Evolutionary conservation across 2,113 vertebrate species (phyloP).

Genomic region (Gavia stellata): DNA sequence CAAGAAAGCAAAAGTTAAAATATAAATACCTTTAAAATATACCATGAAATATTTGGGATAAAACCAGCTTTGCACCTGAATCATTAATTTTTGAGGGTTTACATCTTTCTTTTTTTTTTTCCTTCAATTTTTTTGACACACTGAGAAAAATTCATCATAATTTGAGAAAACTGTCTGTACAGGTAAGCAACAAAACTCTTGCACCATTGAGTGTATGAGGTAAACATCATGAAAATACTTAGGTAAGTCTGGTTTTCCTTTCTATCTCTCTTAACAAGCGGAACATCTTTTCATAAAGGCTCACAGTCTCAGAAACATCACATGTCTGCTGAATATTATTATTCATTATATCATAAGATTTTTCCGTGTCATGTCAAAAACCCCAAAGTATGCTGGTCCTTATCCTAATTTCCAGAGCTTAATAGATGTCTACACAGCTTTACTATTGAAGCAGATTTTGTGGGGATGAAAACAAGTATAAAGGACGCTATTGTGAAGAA

Average conservation of each 20-base stretch:
- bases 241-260: not conserved
- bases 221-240: not conserved
- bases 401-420: slow-evolving; percentile 2
- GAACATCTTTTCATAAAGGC: not conserved
- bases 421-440: not conserved
- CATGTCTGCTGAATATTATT: not conserved
- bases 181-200: not conserved
- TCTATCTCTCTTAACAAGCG: not conserved
- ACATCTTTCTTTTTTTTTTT: not conserved
- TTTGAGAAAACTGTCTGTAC: not conserved
- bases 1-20: not conserved
- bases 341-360: not conserved
- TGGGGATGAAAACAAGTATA: not conserved
- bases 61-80: not conserved
- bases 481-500: not conserved
- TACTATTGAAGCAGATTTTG: not conserved
- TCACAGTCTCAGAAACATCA: not conserved
- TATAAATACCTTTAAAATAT: not conserved
- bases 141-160: not conserved
- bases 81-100: not conserved
- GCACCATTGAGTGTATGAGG: not conserved
- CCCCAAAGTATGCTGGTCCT: not conserved
- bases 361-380: not conserved
- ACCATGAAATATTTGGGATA: not conserved
- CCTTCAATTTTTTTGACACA: not conserved